Conservation (phyloP, 2,888 invertebrate genomes). For the Protodeltote pygarga region DNA sequence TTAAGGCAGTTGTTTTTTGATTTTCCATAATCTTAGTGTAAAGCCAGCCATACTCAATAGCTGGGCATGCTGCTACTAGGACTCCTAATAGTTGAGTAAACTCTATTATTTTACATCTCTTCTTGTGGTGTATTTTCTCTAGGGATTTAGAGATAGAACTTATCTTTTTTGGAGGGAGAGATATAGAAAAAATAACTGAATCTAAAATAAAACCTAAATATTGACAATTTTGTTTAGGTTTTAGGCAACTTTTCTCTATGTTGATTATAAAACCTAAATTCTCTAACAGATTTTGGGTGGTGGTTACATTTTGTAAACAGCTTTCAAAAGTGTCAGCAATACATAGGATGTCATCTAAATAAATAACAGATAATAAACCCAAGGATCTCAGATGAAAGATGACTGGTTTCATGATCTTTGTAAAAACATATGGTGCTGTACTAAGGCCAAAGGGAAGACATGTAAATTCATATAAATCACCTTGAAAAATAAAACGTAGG, state of each 20-base stretch:
- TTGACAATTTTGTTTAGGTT: slow-evolving; percentile 20
- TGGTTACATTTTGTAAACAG: neutral
- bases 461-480: slow-evolving; percentile 19
- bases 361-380: slow-evolving; percentile 23
- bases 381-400: slow-evolving; percentile 12
- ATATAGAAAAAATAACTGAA: slow-evolving; percentile 7
- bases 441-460: slow-evolving; percentile 19
- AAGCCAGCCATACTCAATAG: slow-evolving; percentile 51
- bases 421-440: slow-evolving; percentile 26
- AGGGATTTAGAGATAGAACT: slow-evolving; percentile 1
- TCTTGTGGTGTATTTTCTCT: slow-evolving; percentile 9
- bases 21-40: slow-evolving; percentile 50
- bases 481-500: slow-evolving; percentile 8
- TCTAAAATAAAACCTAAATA: slow-evolving; percentile 31
- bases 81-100: slow-evolving; percentile 39
- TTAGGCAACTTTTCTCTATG: slow-evolving; percentile 27
- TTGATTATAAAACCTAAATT: slow-evolving; percentile 35
- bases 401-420: slow-evolving; percentile 31
- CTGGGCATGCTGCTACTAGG: slow-evolving; percentile 50
- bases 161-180: slow-evolving; percentile 32
- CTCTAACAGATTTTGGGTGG: neutral
- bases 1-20: slow-evolving; percentile 14
- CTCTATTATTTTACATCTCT: slow-evolving; percentile 30
- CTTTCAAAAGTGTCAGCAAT: slow-evolving; percentile 4
- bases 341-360: slow-evolving; percentile 27